Conservation (phyloP, 2,888 invertebrate genomes). For the Nebria salina region DNA sequence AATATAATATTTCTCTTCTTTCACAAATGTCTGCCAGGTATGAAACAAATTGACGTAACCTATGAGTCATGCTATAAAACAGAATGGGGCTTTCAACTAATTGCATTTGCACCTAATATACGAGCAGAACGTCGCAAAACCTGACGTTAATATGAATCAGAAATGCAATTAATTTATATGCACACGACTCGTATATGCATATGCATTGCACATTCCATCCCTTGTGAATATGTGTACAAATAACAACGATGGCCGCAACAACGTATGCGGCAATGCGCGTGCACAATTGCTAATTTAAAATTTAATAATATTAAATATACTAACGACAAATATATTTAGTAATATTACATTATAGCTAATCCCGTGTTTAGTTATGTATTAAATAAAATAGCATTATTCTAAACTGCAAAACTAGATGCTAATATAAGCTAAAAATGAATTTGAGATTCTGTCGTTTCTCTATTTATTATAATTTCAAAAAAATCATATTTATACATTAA, state of each 20-base stretch:
- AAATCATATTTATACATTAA: too few relatives aligned
- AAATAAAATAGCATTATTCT: too few relatives aligned
- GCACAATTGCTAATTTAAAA: not conserved
- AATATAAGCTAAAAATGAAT: too few relatives aligned
- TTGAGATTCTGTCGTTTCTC: too few relatives aligned
- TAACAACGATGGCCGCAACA: not conserved
- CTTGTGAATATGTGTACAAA: not conserved
- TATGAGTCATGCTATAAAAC: not conserved
- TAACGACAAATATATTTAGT: too few relatives aligned
- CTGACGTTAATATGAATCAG: constrained; percentile 23
- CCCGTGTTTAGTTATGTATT: too few relatives aligned
- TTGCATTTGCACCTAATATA: constrained; percentile 10
- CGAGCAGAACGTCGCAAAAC: constrained; percentile 11
- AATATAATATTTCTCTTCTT: not conserved
- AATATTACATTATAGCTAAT: too few relatives aligned
- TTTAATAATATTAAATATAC: not conserved
- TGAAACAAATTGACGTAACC: not conserved
- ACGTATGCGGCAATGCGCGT: not conserved
- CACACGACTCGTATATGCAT: not conserved
- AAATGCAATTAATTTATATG: constrained; percentile 19
- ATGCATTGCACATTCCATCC: constrained; percentile 1
- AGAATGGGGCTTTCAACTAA: not conserved
- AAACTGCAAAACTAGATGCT: too few relatives aligned
- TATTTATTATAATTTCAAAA: too few relatives aligned
- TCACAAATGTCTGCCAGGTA: not conserved